Conservation (phyloP, 2,888 invertebrate species). For the Phyto melanocephala region DNA sequence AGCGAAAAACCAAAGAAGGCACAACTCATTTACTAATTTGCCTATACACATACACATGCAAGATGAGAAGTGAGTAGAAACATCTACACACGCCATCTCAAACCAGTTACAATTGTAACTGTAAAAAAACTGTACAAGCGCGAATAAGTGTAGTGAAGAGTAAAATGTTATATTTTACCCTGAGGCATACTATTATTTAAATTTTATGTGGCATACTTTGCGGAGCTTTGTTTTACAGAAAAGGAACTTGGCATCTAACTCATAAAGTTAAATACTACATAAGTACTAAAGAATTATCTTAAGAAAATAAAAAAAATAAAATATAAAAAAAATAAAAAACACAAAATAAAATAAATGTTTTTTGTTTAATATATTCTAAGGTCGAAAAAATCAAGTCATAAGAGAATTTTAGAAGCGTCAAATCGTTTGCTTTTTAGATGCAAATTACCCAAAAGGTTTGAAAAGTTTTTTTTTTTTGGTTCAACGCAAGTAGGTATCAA, state of each 20-base stretch:
- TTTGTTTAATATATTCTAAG: too few relatives aligned
- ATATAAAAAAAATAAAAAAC: not conserved
- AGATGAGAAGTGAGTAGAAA: too few relatives aligned
- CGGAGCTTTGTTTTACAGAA: conserved; percentile 15
- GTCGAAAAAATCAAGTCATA: too few relatives aligned
- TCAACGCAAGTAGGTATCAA: too few relatives aligned
- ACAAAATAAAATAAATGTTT: not conserved
- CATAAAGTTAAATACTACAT: conserved; percentile 31
- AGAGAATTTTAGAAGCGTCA: too few relatives aligned
- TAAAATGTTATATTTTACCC: conserved; percentile 54
- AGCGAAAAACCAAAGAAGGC: too few relatives aligned
- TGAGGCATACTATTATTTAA: conserved; percentile 40
- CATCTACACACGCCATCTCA: too few relatives aligned
- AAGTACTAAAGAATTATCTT: not conserved
- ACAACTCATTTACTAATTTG: not conserved
- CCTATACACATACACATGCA: not conserved
- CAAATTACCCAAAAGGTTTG: too few relatives aligned
- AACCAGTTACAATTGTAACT: too few relatives aligned
- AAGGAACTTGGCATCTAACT: conserved; percentile 5
- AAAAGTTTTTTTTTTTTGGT: too few relatives aligned
- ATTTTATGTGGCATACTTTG: conserved; percentile 49
- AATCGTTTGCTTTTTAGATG: too few relatives aligned
- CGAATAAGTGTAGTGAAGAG: conserved; percentile 44
- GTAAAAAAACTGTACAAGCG: too few relatives aligned
- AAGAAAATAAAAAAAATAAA: not conserved